phyloP scores from a whole-genome alignment of 2,797 vertebrate species.

The Anniella stebbinsi region DNA sequence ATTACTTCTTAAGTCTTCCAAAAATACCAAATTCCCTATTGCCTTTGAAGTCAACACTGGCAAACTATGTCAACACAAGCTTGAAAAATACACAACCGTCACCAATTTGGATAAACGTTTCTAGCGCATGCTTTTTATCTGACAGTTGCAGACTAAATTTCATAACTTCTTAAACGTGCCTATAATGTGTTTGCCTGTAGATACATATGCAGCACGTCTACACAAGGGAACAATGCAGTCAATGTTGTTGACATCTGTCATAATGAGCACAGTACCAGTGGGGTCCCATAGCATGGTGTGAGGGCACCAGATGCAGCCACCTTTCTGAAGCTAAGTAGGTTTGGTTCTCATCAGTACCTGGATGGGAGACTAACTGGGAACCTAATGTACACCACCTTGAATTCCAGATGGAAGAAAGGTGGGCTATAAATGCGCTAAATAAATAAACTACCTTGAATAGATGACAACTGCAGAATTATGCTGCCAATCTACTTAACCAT shows the following conservation, averaged over 20 bases:
- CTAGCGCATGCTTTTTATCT: not conserved
- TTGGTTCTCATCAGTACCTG: not conserved
- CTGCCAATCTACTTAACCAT: not conserved
- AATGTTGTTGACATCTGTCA: not conserved
- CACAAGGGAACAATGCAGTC: not conserved
- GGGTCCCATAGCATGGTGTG: not conserved
- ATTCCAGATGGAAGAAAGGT: not conserved
- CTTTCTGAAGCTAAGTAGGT: not conserved
- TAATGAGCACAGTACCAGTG: not conserved
- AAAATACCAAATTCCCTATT: conserved; percentile 33
- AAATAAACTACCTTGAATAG: not conserved
- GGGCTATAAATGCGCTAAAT: not conserved
- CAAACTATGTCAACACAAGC: conserved; percentile 19
- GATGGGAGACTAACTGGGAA: not conserved
- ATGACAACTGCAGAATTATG: not conserved
- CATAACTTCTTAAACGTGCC: not conserved
- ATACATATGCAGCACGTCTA: not conserved
- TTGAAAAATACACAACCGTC: not conserved
- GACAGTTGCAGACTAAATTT: not conserved
- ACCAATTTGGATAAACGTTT: not conserved
- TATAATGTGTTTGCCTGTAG: not conserved
- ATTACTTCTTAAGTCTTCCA: conserved; percentile 42
- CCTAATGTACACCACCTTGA: not conserved
- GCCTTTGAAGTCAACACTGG: conserved; percentile 34
- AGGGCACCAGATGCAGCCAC: not conserved